Conservation (phyloP, 2,797 vertebrate genomes). For the Nyctibius grandis region DNA sequence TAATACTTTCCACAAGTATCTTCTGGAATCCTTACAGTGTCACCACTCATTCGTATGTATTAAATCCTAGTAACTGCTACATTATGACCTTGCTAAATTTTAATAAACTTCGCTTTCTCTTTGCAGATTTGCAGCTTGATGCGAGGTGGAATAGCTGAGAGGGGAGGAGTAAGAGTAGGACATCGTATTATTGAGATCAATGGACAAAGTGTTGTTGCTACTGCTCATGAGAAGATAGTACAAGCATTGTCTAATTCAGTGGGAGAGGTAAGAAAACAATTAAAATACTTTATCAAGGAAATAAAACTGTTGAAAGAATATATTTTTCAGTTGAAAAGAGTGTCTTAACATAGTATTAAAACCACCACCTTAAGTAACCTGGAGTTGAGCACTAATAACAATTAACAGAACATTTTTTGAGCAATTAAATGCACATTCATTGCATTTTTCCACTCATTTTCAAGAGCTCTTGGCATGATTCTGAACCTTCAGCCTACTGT, state of each 20-base stretch:
- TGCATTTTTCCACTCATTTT: not conserved
- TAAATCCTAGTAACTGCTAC: not conserved
- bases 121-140: conserved; percentile 96
- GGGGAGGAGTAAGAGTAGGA: conserved; percentile 94
- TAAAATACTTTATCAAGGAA: not conserved
- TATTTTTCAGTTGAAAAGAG: not conserved
- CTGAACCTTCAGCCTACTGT: not conserved
- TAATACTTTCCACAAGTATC: not conserved
- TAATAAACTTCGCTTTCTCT: not conserved
- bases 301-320: not conserved
- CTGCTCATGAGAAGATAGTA: conserved; percentile 98
- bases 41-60: not conserved
- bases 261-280: conserved; percentile 86
- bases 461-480: not conserved
- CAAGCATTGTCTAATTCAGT: conserved; percentile 97
- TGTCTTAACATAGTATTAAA: not conserved
- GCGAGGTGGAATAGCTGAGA: conserved; percentile 95
- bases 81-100: not conserved
- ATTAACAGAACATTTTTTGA: not conserved
- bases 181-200: conserved; percentile 99
- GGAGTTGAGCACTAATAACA: not conserved
- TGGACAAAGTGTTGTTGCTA: conserved; percentile 96
- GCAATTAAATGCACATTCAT: not conserved
- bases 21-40: not conserved
- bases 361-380: not conserved